Conservation (phyloP, 2,888 invertebrate species). For the Lasius platythorax region DNA sequence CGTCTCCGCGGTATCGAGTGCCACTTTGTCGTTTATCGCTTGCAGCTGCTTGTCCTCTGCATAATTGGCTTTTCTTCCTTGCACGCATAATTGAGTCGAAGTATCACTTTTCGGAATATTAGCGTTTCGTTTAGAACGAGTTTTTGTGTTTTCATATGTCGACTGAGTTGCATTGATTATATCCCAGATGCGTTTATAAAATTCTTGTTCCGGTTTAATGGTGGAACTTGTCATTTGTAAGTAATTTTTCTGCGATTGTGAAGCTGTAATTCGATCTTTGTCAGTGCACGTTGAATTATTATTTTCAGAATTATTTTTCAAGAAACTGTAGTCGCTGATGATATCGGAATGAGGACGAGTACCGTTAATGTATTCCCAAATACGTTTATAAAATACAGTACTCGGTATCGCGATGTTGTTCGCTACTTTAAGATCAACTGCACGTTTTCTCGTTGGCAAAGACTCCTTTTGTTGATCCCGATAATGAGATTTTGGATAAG, state of each 20-base stretch:
- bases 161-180: neutral
- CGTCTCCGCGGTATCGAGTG: neutral
- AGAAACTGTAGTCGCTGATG: neutral
- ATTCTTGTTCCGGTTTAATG: neutral
- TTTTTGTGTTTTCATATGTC: neutral
- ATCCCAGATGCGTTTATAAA: conserved; percentile 41
- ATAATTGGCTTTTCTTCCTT: neutral
- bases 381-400: conserved; percentile 40
- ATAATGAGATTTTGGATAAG: conserved; percentile 51
- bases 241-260: conserved; percentile 5
- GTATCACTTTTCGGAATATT: neutral
- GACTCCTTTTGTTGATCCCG: conserved; percentile 25
- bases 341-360: conserved; percentile 42
- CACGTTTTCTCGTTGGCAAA: neutral
- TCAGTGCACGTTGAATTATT: conserved; percentile 17
- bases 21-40: neutral
- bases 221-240: neutral
- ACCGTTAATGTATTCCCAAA: conserved; percentile 49
- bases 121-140: conserved; percentile 27
- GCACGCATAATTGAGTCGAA: neutral
- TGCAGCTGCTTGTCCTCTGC: neutral
- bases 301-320: conserved; percentile 8
- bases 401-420: conserved; percentile 15
- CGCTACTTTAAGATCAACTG: neutral
- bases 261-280: neutral